Evolutionary conservation across 2,113 vertebrate species (phyloP), one percentile per base, ranked within the genome.

Genomic region (Ptyas mucosa): DNA sequence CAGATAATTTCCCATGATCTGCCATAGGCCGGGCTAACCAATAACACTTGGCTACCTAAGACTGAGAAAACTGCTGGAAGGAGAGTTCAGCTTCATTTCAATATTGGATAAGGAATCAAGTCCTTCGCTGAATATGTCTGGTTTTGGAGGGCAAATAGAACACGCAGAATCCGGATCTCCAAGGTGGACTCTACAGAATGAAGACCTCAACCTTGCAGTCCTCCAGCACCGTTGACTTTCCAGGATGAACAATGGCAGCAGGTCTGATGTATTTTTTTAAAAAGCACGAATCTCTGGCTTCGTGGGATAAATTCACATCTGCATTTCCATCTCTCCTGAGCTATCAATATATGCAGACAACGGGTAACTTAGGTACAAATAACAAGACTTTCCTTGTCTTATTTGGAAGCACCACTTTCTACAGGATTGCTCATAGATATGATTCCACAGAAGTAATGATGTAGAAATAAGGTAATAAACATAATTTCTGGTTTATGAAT

Each of bases 121-220:
- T 81, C 34, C 69, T 81, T 81, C 1, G 6, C 34, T 81, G 69
- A 81, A 81, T 20, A 20, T 39, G 34, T 39, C 15, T 21, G 34
- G 69, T 2, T 18, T 75, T 34, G 64, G n/a, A 75, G n/a, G n/a
- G n/a, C 64, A 34, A 18, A 69, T 8, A 14, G n/a, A 34, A 34
- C 7, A 81, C 2, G 0, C 5, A 20, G n/a, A 81, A 3, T 2
- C 15, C n/a, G 6, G 2, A 11, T 8, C n/a, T 34, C n/a, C n/a
- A 81, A 39, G 69, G 15, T 18, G 6, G n/a, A 75, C 69, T 18
- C 29, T 69, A 29, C 64, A 34, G 64, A 69, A 69, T n/a, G 29
- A 69, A 29, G 26, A 5, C 2, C 29, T 69, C 4, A 0, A 12
- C 29, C 5, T n/a, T n/a, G 29, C 11, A n/a, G 29, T n/a, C 61